Evolutionary conservation across 2,888 invertebrate genomes (phyloP).

Genomic region (Acleris literana): DNA sequence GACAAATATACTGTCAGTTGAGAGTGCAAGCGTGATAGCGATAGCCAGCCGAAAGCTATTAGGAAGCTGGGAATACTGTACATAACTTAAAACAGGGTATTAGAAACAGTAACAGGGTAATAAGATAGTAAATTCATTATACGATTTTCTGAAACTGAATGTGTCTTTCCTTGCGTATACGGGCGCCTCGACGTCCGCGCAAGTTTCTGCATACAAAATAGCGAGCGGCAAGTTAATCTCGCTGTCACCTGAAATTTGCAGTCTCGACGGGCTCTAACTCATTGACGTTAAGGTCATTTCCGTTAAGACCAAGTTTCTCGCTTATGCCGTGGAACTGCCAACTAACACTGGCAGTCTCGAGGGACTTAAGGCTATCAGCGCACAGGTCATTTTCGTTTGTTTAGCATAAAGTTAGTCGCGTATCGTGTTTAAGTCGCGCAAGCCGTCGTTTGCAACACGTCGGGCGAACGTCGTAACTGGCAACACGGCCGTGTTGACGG

Average conservation of each 20-base stretch:
- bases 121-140: too few species aligned
- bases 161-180: slow-evolving; percentile 41
- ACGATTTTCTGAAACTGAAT: slow-evolving; percentile 1
- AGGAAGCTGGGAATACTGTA: too few species aligned
- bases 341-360: slow-evolving; percentile 15
- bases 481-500: slow-evolving; percentile 54
- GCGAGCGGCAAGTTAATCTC: slow-evolving; percentile 36
- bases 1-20: too few species aligned
- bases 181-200: slow-evolving; percentile 42
- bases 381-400: slow-evolving; percentile 44
- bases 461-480: slow-evolving; percentile 46
- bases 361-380: slow-evolving; percentile 39
- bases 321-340: slow-evolving; percentile 16
- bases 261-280: slow-evolving; percentile 18
- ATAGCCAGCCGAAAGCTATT: too few species aligned
- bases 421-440: slow-evolving; percentile 52
- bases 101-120: too few species aligned
- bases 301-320: slow-evolving; percentile 15
- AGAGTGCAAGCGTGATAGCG: too few species aligned
- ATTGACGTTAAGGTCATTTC: slow-evolving; percentile 45
- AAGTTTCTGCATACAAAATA: slow-evolving; percentile 53
- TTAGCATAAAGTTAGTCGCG: slow-evolving; percentile 41
- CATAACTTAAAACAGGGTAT: too few species aligned
- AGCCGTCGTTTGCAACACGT: slow-evolving; percentile 49
- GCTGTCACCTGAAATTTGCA: slow-evolving; percentile 13